Conservation (phyloP, 2,888 invertebrate species). For the Polymixis lichenea region DNA sequence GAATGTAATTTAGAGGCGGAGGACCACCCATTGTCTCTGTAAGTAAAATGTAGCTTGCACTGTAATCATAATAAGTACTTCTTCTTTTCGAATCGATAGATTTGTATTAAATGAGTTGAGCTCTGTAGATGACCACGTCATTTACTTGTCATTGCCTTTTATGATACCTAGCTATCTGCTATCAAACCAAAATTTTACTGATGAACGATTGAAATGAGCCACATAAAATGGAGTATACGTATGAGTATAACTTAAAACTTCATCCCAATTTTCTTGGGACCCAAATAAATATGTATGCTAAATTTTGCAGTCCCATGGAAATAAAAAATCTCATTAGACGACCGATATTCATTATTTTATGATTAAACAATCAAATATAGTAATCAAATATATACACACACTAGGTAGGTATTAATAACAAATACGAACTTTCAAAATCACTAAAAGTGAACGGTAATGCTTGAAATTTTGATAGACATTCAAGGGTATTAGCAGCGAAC, state of each 20-base stretch:
- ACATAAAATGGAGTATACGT: not conserved
- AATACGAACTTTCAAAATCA: constrained; percentile 43
- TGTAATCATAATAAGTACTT: not conserved
- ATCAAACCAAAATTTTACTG: not conserved
- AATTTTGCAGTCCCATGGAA: not conserved
- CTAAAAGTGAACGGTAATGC: constrained; percentile 50
- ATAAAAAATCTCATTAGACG: not conserved
- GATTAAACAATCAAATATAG: not conserved
- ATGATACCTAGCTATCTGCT: not conserved
- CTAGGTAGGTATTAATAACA: constrained; percentile 15
- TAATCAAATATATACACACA: not conserved
- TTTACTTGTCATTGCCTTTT: not conserved
- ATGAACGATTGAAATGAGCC: not conserved
- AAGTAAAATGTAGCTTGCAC: not conserved
- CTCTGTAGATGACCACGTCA: not conserved
- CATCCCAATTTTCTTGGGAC: not conserved
- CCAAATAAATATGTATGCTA: not conserved
- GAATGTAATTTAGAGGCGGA: not conserved
- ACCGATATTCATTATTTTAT: not conserved
- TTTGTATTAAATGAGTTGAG: not conserved
- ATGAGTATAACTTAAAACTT: not conserved
- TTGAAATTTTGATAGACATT: constrained; percentile 55
- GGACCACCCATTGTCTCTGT: not conserved
- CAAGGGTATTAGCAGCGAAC: constrained; percentile 47
- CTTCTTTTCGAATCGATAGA: not conserved